phyloP scores from a whole-genome alignment of 2,797 vertebrate genomes.

The Spinus pinus region DNA sequence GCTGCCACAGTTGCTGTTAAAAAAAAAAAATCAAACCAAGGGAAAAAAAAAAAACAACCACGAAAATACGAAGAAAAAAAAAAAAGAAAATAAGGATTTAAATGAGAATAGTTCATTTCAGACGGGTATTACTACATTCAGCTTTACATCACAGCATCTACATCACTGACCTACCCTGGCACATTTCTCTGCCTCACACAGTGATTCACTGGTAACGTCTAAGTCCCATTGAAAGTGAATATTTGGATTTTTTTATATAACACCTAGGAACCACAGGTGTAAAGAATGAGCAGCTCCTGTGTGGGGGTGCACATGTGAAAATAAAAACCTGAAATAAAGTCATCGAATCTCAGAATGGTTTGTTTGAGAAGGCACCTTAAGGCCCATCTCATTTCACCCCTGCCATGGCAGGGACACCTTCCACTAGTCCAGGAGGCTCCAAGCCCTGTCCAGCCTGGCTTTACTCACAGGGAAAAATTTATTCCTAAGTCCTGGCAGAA shows the following conservation, averaged over 20 bases:
- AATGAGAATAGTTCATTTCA: background rate
- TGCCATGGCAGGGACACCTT: background rate
- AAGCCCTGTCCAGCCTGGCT: background rate
- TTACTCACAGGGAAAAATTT: background rate
- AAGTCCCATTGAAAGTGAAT: background rate
- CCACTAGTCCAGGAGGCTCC: background rate
- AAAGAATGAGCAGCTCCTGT: rapidly evolving
- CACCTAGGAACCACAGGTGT: too few species aligned
- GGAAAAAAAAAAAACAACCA: too few species aligned
- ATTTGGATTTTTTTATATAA: background rate
- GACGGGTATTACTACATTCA: background rate
- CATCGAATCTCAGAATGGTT: rapidly evolving
- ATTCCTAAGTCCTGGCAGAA: background rate
- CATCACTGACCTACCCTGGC: rapidly evolving
- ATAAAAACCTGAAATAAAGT: background rate
- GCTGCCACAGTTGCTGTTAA: too few species aligned
- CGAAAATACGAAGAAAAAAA: too few species aligned
- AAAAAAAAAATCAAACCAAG: too few species aligned
- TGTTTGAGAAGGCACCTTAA: background rate
- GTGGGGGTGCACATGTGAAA: rapidly evolving
- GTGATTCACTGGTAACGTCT: rapidly evolving
- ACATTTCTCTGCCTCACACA: background rate
- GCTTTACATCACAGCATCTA: background rate
- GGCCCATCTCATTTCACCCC: background rate
- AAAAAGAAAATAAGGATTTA: background rate